phyloP scores from a whole-genome alignment of 2,113 vertebrate genomes.

The Xenopus borealis region DNA sequence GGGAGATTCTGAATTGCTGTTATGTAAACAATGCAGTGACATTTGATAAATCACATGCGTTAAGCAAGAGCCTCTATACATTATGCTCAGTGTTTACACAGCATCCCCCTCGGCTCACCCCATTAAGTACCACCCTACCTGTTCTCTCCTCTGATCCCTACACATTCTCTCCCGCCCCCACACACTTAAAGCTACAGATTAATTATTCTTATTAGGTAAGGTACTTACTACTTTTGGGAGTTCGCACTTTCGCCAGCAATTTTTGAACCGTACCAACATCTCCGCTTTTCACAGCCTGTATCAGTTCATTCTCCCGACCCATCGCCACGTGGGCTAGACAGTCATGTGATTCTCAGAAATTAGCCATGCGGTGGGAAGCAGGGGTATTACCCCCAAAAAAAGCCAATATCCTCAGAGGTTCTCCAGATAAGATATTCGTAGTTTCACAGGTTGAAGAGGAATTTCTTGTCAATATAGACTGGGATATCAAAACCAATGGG shows the following conservation, averaged over 20 bases:
- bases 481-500: not conserved
- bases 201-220: too few relatives aligned
- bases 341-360: constrained; percentile 19
- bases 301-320: constrained; percentile 46
- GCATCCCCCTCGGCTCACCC: too few relatives aligned
- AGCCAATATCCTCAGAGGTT: not conserved
- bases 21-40: not conserved
- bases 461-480: not conserved
- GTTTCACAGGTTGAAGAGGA: not conserved
- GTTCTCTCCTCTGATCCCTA: not conserved
- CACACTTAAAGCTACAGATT: too few relatives aligned
- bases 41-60: not conserved
- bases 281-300: constrained; percentile 43
- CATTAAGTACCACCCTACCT: too few relatives aligned
- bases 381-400: not conserved
- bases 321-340: constrained; percentile 26
- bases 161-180: not conserved
- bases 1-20: not conserved
- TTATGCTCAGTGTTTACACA: not conserved
- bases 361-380: not conserved
- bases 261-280: constrained; percentile 41
- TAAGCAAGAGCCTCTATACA: not conserved
- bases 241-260: constrained; percentile 38
- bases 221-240: constrained; percentile 44
- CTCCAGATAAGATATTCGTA: not conserved